Conservation (phyloP, 2,797 vertebrate species). For the Sparidentex hasta region DNA sequence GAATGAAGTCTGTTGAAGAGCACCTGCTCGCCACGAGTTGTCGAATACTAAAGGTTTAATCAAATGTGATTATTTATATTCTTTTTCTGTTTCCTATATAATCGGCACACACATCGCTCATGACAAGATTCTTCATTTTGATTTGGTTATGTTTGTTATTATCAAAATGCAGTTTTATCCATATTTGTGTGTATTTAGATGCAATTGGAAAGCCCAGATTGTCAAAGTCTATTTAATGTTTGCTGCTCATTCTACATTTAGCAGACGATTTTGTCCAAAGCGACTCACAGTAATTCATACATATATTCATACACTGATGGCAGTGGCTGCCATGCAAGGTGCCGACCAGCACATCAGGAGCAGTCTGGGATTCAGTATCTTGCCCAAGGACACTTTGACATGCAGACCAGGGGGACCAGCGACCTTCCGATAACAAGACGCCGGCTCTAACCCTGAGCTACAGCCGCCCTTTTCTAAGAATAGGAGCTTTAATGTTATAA, state of each 20-base stretch:
- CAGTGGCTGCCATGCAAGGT: too few relatives aligned
- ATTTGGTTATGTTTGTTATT: not conserved
- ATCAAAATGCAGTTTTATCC: not conserved
- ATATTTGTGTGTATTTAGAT: not conserved
- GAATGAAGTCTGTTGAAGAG: slow-evolving; percentile 7
- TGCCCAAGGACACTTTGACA: too few relatives aligned
- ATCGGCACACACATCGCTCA: not conserved
- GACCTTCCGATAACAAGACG: too few relatives aligned
- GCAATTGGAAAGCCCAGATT: not conserved
- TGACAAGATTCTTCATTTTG: not conserved
- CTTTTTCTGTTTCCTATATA: not conserved
- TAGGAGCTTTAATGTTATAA: too few relatives aligned
- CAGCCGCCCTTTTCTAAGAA: too few relatives aligned
- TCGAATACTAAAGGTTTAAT: not conserved
- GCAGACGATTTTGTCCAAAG: too few relatives aligned
- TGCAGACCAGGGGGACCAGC: too few relatives aligned
- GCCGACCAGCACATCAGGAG: too few relatives aligned
- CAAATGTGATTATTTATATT: not conserved
- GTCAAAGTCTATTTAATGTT: not conserved
- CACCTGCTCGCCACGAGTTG: not conserved
- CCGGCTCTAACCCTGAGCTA: too few relatives aligned
- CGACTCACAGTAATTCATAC: too few relatives aligned
- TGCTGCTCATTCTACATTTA: not conserved
- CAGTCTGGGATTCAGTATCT: too few relatives aligned
- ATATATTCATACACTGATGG: too few relatives aligned